Evolutionary conservation across 53 echinoderm and acorn worm genomes (phyloP).

Genomic region (Temnopleurus reevesii): DNA sequence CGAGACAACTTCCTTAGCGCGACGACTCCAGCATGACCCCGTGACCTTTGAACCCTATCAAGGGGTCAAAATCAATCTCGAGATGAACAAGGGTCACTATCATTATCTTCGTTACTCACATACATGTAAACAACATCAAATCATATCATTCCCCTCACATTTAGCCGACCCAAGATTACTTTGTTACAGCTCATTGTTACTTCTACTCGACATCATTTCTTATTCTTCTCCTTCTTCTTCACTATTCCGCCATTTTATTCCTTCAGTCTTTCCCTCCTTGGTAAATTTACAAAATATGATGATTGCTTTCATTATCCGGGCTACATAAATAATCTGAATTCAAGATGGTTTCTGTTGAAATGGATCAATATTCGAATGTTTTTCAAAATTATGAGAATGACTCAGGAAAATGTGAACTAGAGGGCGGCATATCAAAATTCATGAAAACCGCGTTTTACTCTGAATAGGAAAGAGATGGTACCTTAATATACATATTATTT

Average conservation of each 20-base stretch:
- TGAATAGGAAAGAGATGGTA: neutral
- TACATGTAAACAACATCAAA: no score
- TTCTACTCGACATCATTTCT: no score
- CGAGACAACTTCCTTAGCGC: slow-evolving; percentile 55
- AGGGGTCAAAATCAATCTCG: slow-evolving; percentile 44
- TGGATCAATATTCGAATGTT: neutral
- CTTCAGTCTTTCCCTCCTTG: no score
- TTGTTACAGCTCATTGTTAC: no score
- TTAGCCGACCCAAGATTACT: no score
- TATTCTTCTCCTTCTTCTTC: no score
- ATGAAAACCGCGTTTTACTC: neutral
- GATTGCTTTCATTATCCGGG: no score
- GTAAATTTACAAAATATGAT: no score
- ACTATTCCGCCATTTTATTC: no score
- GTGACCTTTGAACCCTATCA: slow-evolving; percentile 47
- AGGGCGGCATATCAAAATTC: neutral
- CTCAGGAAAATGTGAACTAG: no score
- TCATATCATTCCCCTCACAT: no score
- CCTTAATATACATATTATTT: no score
- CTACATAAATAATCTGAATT: neutral
- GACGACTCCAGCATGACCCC: slow-evolving; percentile 47
- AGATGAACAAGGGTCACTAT: neutral
- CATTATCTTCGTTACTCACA: neutral
- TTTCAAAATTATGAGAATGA: neutral
- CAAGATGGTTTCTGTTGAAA: neutral